Evolutionary conservation across 2,888 invertebrate genomes (phyloP).

Genomic region (Sepioteuthis lessoniana): DNA sequence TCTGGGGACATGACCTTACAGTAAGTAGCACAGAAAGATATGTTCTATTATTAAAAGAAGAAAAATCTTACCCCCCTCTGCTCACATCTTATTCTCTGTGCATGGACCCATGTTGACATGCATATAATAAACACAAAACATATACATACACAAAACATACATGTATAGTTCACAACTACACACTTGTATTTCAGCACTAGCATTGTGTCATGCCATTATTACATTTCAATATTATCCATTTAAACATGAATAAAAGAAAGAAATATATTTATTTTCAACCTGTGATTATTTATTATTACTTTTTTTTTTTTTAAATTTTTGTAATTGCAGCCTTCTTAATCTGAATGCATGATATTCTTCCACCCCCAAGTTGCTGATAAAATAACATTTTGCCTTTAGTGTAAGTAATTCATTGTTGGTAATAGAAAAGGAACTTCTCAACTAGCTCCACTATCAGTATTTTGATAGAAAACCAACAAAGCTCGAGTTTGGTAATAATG

Average conservation of each 20-base stretch:
- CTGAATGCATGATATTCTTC: background rate
- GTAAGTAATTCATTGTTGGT: too few relatives aligned
- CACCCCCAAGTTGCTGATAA: too few relatives aligned
- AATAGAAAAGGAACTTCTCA: too few relatives aligned
- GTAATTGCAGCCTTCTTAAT: background rate
- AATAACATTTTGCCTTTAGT: too few relatives aligned
- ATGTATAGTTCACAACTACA: constrained; percentile 20
- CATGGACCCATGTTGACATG: background rate
- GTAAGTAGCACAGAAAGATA: constrained; percentile 7
- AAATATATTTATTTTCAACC: constrained; percentile 33
- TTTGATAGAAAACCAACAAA: too few relatives aligned
- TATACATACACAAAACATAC: background rate
- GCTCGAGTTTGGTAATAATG: too few relatives aligned
- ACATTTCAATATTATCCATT: constrained; percentile 33
- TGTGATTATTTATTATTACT: background rate
- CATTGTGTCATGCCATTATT: constrained; percentile 33
- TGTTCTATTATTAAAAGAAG: background rate
- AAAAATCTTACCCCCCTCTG: background rate
- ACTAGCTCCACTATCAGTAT: too few relatives aligned
- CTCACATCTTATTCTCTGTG: background rate
- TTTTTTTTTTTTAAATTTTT: background rate
- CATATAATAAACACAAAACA: background rate
- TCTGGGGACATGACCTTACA: background rate
- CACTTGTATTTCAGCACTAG: constrained; percentile 33
- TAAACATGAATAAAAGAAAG: constrained; percentile 33